Evolutionary conservation across 2,797 vertebrate species (phyloP).

Genomic region (Dendrocincla fuliginosa): DNA sequence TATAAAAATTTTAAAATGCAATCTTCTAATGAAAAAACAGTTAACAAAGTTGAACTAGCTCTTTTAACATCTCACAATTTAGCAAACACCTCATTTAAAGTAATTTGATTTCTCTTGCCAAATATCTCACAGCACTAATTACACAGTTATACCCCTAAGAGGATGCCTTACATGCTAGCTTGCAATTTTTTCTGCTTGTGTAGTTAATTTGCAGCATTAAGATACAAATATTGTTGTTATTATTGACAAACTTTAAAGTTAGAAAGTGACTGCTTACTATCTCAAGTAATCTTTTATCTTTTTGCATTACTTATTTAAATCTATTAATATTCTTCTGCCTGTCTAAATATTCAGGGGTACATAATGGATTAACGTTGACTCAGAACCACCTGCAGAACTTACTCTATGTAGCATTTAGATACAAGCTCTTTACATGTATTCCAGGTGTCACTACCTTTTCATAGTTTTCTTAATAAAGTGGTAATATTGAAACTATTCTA

Average conservation of each 20-base stretch:
- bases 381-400: background rate
- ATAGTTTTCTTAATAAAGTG: background rate
- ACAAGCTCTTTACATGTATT: background rate
- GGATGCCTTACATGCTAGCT: background rate
- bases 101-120: background rate
- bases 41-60: background rate
- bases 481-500: background rate
- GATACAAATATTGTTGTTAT: background rate
- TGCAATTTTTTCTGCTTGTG: background rate
- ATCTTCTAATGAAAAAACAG: background rate
- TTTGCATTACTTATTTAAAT: background rate
- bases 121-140: background rate
- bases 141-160: background rate
- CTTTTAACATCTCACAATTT: background rate
- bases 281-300: background rate
- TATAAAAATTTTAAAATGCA: background rate
- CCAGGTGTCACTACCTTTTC: background rate
- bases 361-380: background rate
- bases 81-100: background rate
- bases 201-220: background rate
- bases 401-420: background rate
- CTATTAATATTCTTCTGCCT: background rate
- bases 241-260: background rate
- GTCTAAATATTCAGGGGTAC: background rate
- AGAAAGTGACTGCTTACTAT: background rate